Evolutionary conservation across 1,140 invertebrate species (phyloP).

Genomic region (Manduca sexta): DNA sequence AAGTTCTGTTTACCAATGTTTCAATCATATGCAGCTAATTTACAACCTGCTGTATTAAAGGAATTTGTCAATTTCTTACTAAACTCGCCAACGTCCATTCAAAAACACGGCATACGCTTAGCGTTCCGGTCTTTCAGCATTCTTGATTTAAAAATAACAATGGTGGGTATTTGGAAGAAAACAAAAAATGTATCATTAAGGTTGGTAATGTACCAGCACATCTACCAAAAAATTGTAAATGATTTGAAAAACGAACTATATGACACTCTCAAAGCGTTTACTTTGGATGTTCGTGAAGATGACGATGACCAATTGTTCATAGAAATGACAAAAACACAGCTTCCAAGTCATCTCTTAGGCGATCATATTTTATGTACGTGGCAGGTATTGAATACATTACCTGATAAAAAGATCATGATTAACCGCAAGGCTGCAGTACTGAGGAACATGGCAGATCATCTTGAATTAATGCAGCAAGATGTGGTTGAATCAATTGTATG

Average conservation of each 20-base stretch:
- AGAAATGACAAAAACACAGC: conserved; percentile 7
- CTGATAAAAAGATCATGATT: conserved; percentile 19
- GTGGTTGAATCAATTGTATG: conserved; percentile 27
- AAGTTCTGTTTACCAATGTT: no score
- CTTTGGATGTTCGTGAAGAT: conserved; percentile 27
- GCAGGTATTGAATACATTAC: conserved; percentile 27
- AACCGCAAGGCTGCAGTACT: no score
- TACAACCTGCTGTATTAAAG: no score
- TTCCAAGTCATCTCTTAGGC: conserved; percentile 22
- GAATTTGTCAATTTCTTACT: no score
- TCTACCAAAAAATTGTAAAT: conserved; percentile 27
- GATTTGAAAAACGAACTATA: conserved; percentile 18
- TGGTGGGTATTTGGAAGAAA: conserved; percentile 34
- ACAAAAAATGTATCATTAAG: conserved; percentile 46
- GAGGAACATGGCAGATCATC: conserved; percentile 11
- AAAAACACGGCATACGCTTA: conserved; percentile 41
- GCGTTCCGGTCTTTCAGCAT: conserved; percentile 36
- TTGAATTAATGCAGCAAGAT: conserved; percentile 23
- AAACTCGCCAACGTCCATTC: no score
- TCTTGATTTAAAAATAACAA: conserved; percentile 30
- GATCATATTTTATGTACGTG: conserved; percentile 28
- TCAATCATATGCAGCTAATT: no score
- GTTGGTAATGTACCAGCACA: conserved; percentile 29
- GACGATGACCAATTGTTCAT: conserved; percentile 35
- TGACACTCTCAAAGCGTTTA: conserved; percentile 33